Evolutionary conservation across 2,797 vertebrate species (phyloP).

Genomic region (Botia kubotai): DNA sequence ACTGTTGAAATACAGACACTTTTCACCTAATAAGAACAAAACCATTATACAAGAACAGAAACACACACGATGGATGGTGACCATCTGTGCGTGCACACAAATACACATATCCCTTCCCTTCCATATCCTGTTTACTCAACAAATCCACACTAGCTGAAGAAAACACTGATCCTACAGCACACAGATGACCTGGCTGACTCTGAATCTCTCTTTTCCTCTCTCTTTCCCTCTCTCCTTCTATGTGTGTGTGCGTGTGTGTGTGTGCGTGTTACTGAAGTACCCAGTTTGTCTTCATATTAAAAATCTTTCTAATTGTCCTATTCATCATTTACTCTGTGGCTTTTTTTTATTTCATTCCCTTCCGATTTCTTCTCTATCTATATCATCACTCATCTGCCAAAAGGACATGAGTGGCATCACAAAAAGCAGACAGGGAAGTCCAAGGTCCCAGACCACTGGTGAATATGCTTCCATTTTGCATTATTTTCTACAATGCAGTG

Average conservation of each 20-base stretch:
- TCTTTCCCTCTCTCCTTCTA: background rate
- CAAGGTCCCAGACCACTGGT: too few species aligned
- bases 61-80: slow-evolving; percentile 32
- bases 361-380: slow-evolving; percentile 60
- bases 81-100: background rate
- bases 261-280: too few species aligned
- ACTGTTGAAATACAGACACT: background rate
- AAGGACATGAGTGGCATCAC: slow-evolving; percentile 76
- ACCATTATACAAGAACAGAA: slow-evolving; percentile 13
- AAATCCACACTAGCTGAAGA: slow-evolving; percentile 38
- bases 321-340: background rate
- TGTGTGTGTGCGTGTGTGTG: too few species aligned
- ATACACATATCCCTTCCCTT: slow-evolving; percentile 33
- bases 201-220: background rate
- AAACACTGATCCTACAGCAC: slow-evolving; percentile 3
- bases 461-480: too few species aligned
- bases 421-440: slow-evolving; percentile 74
- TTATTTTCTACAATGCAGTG: too few species aligned
- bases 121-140: slow-evolving; percentile 49
- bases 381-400: background rate
- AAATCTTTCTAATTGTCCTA: background rate
- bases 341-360: slow-evolving; percentile 52
- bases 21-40: background rate
- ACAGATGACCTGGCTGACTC: background rate
- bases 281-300: background rate